Conservation (phyloP, 2,113 vertebrate genomes). For the Heterocephalus glaber region DNA sequence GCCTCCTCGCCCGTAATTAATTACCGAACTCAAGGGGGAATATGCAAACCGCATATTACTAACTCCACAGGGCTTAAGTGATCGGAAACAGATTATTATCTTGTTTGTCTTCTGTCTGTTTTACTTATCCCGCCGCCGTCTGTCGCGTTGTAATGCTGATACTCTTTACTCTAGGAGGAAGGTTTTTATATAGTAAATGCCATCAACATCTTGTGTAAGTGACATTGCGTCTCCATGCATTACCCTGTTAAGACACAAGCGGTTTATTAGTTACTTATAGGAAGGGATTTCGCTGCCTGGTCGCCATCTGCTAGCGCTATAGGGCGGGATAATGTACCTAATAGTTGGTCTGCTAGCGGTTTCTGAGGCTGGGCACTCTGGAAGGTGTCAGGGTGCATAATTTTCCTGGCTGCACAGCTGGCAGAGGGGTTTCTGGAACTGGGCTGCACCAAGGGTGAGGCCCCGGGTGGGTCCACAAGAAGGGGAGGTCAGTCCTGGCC, state of each 20-base stretch:
- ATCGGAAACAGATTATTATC: constrained; percentile 90
- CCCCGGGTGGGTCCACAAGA: neutral
- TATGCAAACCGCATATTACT: constrained; percentile 85
- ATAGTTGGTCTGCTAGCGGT: constrained; percentile 39
- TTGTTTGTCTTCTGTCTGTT: constrained; percentile 89
- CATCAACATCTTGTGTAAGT: constrained; percentile 80
- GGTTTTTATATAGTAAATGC: constrained; percentile 83
- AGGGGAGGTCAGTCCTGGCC: neutral
- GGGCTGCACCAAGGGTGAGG: neutral
- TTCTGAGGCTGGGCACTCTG: neutral
- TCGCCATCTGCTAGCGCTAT: constrained; percentile 78
- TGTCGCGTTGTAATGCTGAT: constrained; percentile 84
- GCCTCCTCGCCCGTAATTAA: constrained; percentile 85
- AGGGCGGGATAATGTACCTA: constrained; percentile 65
- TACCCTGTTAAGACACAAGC: constrained; percentile 85
- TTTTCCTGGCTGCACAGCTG: neutral
- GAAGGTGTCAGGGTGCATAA: neutral
- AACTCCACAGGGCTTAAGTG: constrained; percentile 88
- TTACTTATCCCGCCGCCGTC: constrained; percentile 86
- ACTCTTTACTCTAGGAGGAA: constrained; percentile 84
- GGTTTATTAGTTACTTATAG: constrained; percentile 84
- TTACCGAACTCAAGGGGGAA: constrained; percentile 86
- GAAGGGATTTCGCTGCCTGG: constrained; percentile 67
- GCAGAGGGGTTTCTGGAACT: neutral
- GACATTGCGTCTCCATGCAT: constrained; percentile 78